Base-by-base conservation (phyloP, 2,113 vertebrate genomes). In the Triplophysa siluroides region DNA sequence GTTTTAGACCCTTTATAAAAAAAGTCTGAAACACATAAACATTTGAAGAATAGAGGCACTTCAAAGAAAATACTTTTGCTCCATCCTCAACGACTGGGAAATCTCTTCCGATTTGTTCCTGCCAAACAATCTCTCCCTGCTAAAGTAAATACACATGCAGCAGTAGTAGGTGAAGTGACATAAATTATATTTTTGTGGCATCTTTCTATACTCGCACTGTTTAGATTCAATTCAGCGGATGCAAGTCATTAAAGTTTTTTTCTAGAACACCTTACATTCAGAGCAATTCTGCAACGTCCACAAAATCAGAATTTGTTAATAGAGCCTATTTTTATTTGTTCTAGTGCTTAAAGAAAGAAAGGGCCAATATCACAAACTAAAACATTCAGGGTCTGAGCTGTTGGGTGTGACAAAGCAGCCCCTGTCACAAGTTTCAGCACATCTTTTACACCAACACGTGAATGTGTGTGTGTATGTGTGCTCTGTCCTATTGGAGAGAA, bases 401-500 rank as follows among this genome's bases (percentile, higher is more conserved):
- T 18, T 50, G 47, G 65, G 38, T 69, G 19, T 78, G 18, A 74
- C 16, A 33, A 41, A 75, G 54, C 63, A 26, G 26, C 6, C 33
- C 5, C 6, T 29, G 61, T 74, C 70, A 80, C 33, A 43, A 69
- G 71, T n/a, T 70, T 76, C 38, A 80, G 26, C 63, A 73, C 72
- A 68, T 74, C 33, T 81, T 62, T 79, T 21, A 63, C 52, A 77
- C 43, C 71, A 58, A 68, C 69, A 58, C 16, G 16, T 21, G 45
- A 11, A 67, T 38, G 19, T n/a, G n/a, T 61, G 54, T 65, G 29
- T 50, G 43, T 14, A 58, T 7, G 63, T 47, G 29, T 14, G 11
- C 52, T 52, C 26, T 81, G 52, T 76, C n/a, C 19, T 13, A 66
- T 29, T 78, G 68, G n/a, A 79, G 29, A 77, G 52, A 73, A 79